phyloP scores from a whole-genome alignment of 2,113 vertebrate species.

The Menura novaehollandiae region DNA sequence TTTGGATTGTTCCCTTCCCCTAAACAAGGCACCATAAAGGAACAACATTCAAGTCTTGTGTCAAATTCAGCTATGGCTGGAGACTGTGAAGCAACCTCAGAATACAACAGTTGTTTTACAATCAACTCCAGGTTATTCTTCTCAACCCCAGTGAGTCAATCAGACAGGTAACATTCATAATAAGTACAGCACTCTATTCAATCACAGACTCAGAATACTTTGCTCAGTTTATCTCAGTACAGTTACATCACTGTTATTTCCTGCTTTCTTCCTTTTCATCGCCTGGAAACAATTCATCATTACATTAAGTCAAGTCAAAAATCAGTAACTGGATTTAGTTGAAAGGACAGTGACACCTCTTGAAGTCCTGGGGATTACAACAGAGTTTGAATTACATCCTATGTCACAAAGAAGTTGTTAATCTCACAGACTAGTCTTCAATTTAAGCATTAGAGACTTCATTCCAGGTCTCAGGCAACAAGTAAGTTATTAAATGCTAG shows the following conservation, averaged over 20 bases:
- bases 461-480: background rate
- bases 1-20: background rate
- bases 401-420: background rate
- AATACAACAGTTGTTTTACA: background rate
- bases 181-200: background rate
- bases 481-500: background rate
- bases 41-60: background rate
- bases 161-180: background rate
- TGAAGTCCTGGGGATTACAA: background rate
- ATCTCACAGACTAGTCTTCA: background rate
- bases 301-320: background rate
- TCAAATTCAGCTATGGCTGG: background rate
- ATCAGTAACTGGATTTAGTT: background rate
- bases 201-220: background rate
- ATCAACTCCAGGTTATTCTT: background rate
- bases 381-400: background rate
- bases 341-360: background rate
- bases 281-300: background rate
- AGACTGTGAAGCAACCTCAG: background rate
- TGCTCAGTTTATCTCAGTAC: background rate
- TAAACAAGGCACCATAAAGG: background rate
- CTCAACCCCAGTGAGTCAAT: background rate
- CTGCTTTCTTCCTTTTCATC: background rate
- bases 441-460: background rate
- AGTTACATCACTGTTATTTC: background rate